These are phyloP conservation scores for Sesamia inferens DNA, from an alignment of 2,888 invertebrate genomes.

Conservation along the genomic window DNA sequence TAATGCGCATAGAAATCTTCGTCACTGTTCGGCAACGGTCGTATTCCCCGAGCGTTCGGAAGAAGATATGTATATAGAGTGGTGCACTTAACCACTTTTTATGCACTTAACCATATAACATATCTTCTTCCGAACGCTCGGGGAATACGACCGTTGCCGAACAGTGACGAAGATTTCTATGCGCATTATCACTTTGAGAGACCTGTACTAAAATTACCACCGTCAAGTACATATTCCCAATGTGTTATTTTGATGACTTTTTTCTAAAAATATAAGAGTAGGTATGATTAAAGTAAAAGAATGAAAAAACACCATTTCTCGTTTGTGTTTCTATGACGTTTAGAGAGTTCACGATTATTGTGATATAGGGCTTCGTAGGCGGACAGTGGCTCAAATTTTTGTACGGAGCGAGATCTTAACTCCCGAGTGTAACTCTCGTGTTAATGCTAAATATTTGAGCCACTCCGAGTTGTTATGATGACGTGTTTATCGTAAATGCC, in stretches of 20 bases:
- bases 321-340: constrained; percentile 80
- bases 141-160: too few relatives aligned
- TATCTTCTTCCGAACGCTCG: too few relatives aligned
- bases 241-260: not conserved
- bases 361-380: constrained; percentile 66
- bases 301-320: constrained; percentile 56
- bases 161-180: too few relatives aligned
- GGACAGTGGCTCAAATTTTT: constrained; percentile 62
- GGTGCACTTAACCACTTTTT: too few relatives aligned
- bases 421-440: not conserved
- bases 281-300: constrained; percentile 52
- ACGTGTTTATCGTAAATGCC: constrained; percentile 61
- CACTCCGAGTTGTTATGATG: constrained; percentile 46
- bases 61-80: too few relatives aligned
- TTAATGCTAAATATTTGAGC: constrained; percentile 42
- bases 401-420: constrained; percentile 23
- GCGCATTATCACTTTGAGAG: too few relatives aligned
- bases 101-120: too few relatives aligned
- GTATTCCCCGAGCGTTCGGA: too few relatives aligned
- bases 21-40: too few relatives aligned
- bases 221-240: constrained; percentile 7
- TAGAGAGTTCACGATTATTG: constrained; percentile 68
- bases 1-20: too few relatives aligned
- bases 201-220: not conserved
- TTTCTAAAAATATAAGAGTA: not conserved